Evolutionary conservation across 1,140 invertebrate species (phyloP).

Genomic region (Sesamia nonagrioides): DNA sequence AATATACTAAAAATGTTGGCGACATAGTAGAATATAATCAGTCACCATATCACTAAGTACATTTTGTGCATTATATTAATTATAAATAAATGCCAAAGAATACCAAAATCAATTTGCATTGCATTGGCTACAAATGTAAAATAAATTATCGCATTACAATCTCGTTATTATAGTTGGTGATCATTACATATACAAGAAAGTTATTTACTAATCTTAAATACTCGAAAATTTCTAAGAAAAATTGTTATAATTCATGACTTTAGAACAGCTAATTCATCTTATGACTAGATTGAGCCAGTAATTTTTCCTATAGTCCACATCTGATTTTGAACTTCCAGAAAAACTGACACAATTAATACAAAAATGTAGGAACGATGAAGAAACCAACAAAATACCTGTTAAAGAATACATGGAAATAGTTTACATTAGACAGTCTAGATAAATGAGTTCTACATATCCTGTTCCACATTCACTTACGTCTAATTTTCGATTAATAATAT

Average conservation of each 20-base stretch:
- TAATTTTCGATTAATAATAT: constrained; percentile 80
- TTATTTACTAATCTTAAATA: constrained; percentile 76
- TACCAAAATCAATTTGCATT: constrained; percentile 75
- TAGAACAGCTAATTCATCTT: constrained; percentile 83
- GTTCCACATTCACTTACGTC: constrained; percentile 73
- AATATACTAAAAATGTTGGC: constrained; percentile 65
- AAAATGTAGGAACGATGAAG: constrained; percentile 82
- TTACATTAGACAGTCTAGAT: constrained; percentile 63
- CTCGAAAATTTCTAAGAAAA: constrained; percentile 76
- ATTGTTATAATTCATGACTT: constrained; percentile 74
- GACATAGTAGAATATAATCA: constrained; percentile 60
- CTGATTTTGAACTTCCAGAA: constrained; percentile 72
- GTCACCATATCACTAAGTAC: constrained; percentile 79
- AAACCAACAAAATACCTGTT: constrained; percentile 68
- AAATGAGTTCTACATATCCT: constrained; percentile 66
- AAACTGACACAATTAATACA: constrained; percentile 83
- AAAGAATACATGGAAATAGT: constrained; percentile 56
- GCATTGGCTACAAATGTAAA: constrained; percentile 67
- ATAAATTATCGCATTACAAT: constrained; percentile 73
- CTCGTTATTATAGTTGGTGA: constrained; percentile 69
- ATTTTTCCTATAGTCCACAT: constrained; percentile 74
- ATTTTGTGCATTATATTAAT: constrained; percentile 83
- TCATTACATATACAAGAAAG: constrained; percentile 74
- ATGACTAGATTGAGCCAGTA: constrained; percentile 87
- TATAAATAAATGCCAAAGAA: constrained; percentile 79